Evolutionary conservation across 2,113 vertebrate genomes (phyloP).

Genomic region (Platysternon megacephalum): DNA sequence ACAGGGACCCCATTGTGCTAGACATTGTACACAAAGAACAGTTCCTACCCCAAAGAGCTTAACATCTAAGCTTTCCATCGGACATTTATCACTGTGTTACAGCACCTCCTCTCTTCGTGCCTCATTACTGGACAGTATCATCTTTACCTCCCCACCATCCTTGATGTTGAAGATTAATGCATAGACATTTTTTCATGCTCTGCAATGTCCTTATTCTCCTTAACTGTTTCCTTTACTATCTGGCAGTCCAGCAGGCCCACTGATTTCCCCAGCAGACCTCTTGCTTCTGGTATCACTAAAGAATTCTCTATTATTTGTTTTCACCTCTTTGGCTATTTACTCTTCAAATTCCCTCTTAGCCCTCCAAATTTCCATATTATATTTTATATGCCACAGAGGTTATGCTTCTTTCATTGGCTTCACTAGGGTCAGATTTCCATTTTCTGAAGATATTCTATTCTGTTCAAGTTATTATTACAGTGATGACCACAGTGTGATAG

Average conservation of each 20-base stretch:
- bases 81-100: background rate
- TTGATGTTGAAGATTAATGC: background rate
- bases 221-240: conserved; percentile 16
- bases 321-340: background rate
- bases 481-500: conserved; percentile 14
- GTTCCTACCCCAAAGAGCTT: background rate
- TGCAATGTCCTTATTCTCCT: conserved; percentile 5
- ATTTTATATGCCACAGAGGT: conserved; percentile 46
- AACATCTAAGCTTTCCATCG: background rate
- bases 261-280: background rate
- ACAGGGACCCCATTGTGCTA: accelerated
- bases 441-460: conserved; percentile 9
- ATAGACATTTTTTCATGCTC: background rate
- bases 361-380: conserved; percentile 50
- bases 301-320: conserved; percentile 5
- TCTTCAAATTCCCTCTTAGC: conserved; percentile 42
- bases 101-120: background rate
- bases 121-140: background rate
- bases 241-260: conserved; percentile 12
- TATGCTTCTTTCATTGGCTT: conserved; percentile 11
- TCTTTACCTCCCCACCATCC: background rate
- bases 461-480: background rate
- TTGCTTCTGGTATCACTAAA: conserved; percentile 28
- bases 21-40: background rate
- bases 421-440: background rate